Evolutionary conservation across 1,140 invertebrate species (phyloP).

Genomic region (Lepidotrigona ventralis): DNA sequence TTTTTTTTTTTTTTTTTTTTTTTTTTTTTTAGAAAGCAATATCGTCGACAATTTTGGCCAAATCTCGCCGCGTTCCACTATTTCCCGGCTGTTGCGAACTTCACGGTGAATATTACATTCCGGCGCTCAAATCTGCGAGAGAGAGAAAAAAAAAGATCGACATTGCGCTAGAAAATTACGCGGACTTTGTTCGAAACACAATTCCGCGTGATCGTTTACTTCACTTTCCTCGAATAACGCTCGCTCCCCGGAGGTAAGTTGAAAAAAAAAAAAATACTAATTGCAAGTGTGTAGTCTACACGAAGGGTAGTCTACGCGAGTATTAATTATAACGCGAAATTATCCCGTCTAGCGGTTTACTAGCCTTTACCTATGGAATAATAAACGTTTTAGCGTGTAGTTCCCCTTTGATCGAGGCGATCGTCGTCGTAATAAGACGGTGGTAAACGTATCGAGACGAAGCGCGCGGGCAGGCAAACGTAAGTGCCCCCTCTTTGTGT

Average conservation of each 20-base stretch:
- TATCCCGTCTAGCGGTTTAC: neutral
- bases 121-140: neutral
- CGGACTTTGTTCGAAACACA: neutral
- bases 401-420: neutral
- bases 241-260: neutral
- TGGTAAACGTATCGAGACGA: too few relatives aligned
- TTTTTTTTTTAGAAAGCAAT: neutral
- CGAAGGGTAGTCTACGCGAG: neutral
- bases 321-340: neutral
- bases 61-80: neutral
- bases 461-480: neutral
- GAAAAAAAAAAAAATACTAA: neutral
- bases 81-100: neutral
- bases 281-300: neutral
- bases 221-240: neutral
- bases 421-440: too few relatives aligned
- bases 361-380: neutral
- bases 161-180: neutral
- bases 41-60: constrained; percentile 5
- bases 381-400: neutral
- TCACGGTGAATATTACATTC: neutral
- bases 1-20: too few relatives aligned
- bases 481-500: neutral
- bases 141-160: neutral
- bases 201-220: neutral